Conservation (phyloP, 2,797 vertebrate genomes). For the Sebastes aleutianus region DNA sequence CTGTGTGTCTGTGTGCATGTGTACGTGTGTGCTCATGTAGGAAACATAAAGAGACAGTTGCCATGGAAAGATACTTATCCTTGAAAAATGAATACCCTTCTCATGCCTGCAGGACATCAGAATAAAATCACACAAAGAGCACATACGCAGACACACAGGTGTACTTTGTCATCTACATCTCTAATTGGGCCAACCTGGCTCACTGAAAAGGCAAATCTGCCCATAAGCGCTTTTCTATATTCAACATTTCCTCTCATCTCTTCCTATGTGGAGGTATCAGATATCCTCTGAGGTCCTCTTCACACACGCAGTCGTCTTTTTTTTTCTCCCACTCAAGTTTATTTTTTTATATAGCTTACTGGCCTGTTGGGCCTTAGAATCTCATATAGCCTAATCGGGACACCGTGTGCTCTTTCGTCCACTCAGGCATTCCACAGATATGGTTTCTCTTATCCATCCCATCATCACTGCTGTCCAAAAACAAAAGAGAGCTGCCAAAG, state of each 20-base stretch:
- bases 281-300: slow-evolving; percentile 50
- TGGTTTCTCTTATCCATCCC: slow-evolving; percentile 55
- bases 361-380: slow-evolving; percentile 35
- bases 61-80: slow-evolving; percentile 43
- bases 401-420: slow-evolving; percentile 50
- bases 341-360: slow-evolving; percentile 21
- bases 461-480: slow-evolving; percentile 51
- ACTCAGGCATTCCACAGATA: slow-evolving; percentile 56
- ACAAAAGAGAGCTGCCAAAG: slow-evolving; percentile 53
- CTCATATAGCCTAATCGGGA: slow-evolving; percentile 40
- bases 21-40: background rate
- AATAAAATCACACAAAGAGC: slow-evolving; percentile 23
- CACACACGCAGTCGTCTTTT: background rate
- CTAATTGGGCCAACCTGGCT: slow-evolving; percentile 56
- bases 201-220: slow-evolving; percentile 61
- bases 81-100: slow-evolving; percentile 44
- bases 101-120: slow-evolving; percentile 34
- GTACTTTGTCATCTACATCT: slow-evolving; percentile 56
- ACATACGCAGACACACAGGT: slow-evolving; percentile 26
- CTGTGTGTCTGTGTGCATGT: background rate
- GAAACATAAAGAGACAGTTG: slow-evolving; percentile 20
- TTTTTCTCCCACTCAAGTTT: slow-evolving; percentile 25
- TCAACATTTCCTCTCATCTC: slow-evolving; percentile 59
- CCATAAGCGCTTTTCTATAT: slow-evolving; percentile 58
- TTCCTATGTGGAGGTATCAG: slow-evolving; percentile 40